phyloP scores from a whole-genome alignment of 2,888 invertebrate species.

The Phrixothrix hirtus region DNA sequence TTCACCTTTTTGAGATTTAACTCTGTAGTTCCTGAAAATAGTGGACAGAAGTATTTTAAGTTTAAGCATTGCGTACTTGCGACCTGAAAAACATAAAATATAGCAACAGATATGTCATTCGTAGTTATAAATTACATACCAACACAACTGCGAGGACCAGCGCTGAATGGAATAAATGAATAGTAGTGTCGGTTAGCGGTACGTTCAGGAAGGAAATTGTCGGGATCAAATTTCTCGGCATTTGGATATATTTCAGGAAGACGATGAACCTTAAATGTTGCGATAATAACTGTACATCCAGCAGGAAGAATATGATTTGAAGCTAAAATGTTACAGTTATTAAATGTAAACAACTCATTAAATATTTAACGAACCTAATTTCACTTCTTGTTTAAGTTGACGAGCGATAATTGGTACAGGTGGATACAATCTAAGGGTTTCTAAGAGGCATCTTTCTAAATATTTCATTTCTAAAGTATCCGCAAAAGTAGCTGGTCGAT shows the following conservation, averaged over 20 bases:
- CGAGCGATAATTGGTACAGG: slow-evolving; percentile 80
- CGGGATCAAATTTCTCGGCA: slow-evolving; percentile 74
- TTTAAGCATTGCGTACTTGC: slow-evolving; percentile 58
- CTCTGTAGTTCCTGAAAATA: slow-evolving; percentile 69
- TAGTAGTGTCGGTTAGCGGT: slow-evolving; percentile 77
- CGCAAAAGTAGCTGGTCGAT: slow-evolving; percentile 74
- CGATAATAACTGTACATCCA: slow-evolving; percentile 70
- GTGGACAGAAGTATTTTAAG: slow-evolving; percentile 62
- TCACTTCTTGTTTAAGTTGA: slow-evolving; percentile 69
- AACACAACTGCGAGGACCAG: slow-evolving; percentile 78
- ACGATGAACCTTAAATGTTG: slow-evolving; percentile 70
- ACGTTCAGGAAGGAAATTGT: slow-evolving; percentile 78
- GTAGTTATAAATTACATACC: too few relatives aligned
- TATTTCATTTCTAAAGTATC: slow-evolving; percentile 83
- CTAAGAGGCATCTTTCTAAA: slow-evolving; percentile 76
- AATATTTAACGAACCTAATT: too few relatives aligned
- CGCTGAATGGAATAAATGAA: slow-evolving; percentile 73
- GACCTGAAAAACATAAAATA: slow-evolving; percentile 58
- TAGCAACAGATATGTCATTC: too few relatives aligned
- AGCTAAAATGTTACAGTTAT: slow-evolving; percentile 57
- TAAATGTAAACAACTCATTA: too few relatives aligned
- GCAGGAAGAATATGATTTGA: slow-evolving; percentile 70
- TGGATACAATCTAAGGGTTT: slow-evolving; percentile 76
- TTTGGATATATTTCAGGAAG: slow-evolving; percentile 68
- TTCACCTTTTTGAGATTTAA: slow-evolving; percentile 66